Percentiles rank a stretch among this genome's conserved stretches.
Evolutionary conservation across 2,888 invertebrate species (phyloP).

Genomic region (Notodonta ziczac): DNA sequence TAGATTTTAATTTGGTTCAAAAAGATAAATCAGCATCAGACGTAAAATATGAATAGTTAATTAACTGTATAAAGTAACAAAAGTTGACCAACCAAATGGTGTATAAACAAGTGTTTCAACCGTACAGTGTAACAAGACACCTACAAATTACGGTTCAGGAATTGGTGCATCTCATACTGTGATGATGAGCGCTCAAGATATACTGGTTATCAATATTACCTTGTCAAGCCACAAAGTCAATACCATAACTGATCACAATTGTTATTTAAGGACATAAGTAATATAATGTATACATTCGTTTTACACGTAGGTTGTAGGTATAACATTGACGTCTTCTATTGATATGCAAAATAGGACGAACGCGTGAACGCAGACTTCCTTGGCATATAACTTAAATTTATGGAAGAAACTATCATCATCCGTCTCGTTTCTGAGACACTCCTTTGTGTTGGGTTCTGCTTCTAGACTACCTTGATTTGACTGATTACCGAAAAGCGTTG

Average conservation of each 20-base stretch:
- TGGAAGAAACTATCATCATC: too few species aligned
- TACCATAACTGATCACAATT: constrained; percentile 41
- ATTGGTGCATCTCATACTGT: not conserved
- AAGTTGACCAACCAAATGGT: not conserved
- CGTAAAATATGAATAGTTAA: too few species aligned
- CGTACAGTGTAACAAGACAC: constrained; percentile 16
- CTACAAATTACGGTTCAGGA: not conserved
- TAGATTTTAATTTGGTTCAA: too few species aligned
- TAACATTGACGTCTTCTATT: constrained; percentile 26
- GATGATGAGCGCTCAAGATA: constrained; percentile 22
- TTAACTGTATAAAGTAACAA: not conserved
- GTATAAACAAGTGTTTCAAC: constrained; percentile 19
- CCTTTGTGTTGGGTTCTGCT: too few species aligned
- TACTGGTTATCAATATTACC: constrained; percentile 30
- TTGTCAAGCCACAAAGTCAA: constrained; percentile 43
- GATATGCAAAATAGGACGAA: too few species aligned
- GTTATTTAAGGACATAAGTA: constrained; percentile 41
- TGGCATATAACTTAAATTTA: too few species aligned
- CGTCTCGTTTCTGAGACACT: too few species aligned
- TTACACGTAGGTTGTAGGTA: constrained; percentile 10
- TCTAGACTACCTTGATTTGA: too few species aligned
- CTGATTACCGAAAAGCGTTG: too few species aligned
- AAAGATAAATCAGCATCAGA: too few species aligned
- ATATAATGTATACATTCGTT: constrained; percentile 36
- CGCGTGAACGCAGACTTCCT: not conserved